Evolutionary conservation across 2,797 vertebrate genomes (phyloP), one percentile per base, ranked within the genome.

Genomic region (Eremophila alpestris): DNA sequence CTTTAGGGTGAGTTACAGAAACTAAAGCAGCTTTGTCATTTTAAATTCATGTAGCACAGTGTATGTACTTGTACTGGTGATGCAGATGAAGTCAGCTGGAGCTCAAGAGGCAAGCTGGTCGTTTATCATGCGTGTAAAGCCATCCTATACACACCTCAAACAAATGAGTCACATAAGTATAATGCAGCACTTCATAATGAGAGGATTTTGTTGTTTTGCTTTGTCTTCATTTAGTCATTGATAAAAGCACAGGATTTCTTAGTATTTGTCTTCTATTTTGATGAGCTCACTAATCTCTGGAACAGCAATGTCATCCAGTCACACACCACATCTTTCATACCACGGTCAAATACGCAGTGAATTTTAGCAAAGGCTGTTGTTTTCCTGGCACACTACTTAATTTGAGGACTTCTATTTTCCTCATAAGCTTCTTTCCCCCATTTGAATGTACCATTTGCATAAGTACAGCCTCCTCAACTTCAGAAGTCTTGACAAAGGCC

Each of bases 151-250:
- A 70, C 87, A 49, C 62, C 94, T 86, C 91, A 95, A 97, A 96
- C 54, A 56, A 81, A 87, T 43, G 17, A 96, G 49, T 82, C 68
- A 93, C 79, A 1, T n/a, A 90, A 58, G 8, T 84, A 70, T 80
- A 95, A 92, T 40, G 60, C 40, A 93, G 91, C 70, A 76, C 62
- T 94, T 94, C 49, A 55, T 92, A 96, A 95, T 63, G 49, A 95
- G 56, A 80, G 74, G 5, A 32, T 13, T 41, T 32, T 30, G 86
- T 59, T 36, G 15, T 52, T 45, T 32, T 38, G 19, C 29, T 92
- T 77, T 93, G 67, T 95, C 82, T 91, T 93, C 76, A 90, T 96
- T 94, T 89, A 96, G 49, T 74, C 64, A 89, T 58, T 94, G 78
- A 81, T 90, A 90, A 90, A 75, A 71, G 58, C 34, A 90, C 75